A percentile compares a stretch with the other conserved stretches of the same genome.
Evolutionary conservation across 2,113 vertebrate genomes (phyloP).

Genomic region (Gallinago paraguaiae): DNA sequence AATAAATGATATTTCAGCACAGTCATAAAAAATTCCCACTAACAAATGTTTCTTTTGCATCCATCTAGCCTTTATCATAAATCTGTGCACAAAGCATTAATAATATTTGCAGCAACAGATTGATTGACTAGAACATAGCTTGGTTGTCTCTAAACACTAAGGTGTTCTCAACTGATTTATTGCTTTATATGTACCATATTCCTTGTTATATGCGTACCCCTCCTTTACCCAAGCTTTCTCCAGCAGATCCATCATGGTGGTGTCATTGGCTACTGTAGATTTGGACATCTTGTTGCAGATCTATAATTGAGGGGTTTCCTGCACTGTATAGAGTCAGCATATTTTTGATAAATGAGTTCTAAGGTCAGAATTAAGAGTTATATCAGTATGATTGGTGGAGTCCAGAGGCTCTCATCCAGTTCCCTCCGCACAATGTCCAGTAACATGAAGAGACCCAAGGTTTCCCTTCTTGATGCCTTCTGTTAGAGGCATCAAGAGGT

Average conservation of each 20-base stretch:
- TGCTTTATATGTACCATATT: background rate
- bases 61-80: conserved; percentile 2
- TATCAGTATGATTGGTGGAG: background rate
- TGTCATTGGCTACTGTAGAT: background rate
- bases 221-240: background rate
- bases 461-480: background rate
- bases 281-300: background rate
- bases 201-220: background rate
- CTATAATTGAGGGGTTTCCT: background rate
- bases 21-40: conserved; percentile 5
- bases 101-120: conserved; percentile 42
- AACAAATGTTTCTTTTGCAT: conserved; percentile 2
- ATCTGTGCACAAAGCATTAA: conserved; percentile 32
- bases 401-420: background rate
- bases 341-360: background rate
- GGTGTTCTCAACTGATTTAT: conserved; percentile 47
- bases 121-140: conserved; percentile 51
- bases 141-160: conserved; percentile 37
- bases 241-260: background rate
- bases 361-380: background rate
- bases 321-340: fast-evolving
- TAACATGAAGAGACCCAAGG: background rate
- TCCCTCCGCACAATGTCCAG: background rate
- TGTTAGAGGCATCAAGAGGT: background rate
- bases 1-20: conserved; percentile 5